phyloP scores from a whole-genome alignment of 2,888 invertebrate species.

The Drosophila trichaetosa region DNA sequence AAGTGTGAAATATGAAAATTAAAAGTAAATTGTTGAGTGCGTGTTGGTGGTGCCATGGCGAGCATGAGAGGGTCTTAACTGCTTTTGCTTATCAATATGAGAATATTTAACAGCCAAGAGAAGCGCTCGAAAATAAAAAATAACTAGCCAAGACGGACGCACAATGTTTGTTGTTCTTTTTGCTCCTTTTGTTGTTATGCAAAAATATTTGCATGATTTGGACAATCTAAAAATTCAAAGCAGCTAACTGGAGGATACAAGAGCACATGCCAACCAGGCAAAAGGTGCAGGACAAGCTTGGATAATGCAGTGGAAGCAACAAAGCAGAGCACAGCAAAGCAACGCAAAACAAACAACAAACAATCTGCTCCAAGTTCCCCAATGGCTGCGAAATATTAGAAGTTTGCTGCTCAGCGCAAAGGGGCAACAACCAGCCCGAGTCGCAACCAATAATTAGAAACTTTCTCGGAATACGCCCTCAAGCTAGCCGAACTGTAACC shows the following conservation, averaged over 20 bases:
- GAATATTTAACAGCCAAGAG: constrained; percentile 17
- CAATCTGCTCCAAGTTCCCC: constrained; percentile 5
- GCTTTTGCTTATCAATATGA: constrained; percentile 36
- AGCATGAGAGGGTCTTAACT: constrained; percentile 6
- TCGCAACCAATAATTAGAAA: constrained; percentile 52
- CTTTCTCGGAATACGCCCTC: constrained; percentile 22
- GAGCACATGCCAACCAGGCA: constrained; percentile 10
- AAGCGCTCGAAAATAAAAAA: constrained; percentile 19
- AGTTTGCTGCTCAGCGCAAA: constrained; percentile 12
- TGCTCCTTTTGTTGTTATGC: constrained; percentile 49
- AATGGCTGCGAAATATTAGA: constrained; percentile 17
- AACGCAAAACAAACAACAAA: constrained; percentile 10
- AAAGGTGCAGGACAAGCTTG: neutral
- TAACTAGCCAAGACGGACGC: constrained; percentile 20
- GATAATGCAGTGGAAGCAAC: constrained; percentile 19
- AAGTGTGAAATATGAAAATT: constrained; percentile 47
- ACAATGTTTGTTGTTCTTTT: neutral
- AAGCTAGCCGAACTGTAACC: constrained; percentile 1
- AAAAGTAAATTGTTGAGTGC: constrained; percentile 40
- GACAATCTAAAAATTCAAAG: constrained; percentile 66
- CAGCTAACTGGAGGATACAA: constrained; percentile 56
- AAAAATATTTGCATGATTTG: constrained; percentile 71
- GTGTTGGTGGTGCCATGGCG: neutral
- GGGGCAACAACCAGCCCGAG: constrained; percentile 20
- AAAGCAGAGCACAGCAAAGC: constrained; percentile 12